Evolutionary conservation across 2,113 vertebrate species (phyloP).

Genomic region (Ptyas mucosa): DNA sequence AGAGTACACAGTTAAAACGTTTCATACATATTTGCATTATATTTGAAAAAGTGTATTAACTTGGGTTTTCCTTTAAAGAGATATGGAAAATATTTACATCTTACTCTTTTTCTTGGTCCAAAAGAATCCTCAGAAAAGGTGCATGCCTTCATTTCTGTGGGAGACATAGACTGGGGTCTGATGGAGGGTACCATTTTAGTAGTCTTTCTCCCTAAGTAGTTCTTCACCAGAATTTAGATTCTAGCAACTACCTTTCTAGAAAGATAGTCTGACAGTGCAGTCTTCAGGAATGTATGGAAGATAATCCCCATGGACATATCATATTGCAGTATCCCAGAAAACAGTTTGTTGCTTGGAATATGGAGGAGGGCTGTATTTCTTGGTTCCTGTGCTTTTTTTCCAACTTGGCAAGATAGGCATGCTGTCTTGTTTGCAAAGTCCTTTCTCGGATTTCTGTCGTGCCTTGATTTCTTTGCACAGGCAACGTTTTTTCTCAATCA

Average conservation of each 20-base stretch:
- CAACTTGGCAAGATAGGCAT: slow-evolving; percentile 94
- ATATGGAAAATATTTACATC: slow-evolving; percentile 76
- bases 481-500: slow-evolving; percentile 94
- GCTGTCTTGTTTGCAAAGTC: slow-evolving; percentile 94
- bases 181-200: slow-evolving; percentile 63
- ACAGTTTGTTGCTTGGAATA: slow-evolving; percentile 88
- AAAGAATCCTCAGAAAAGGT: slow-evolving; percentile 72
- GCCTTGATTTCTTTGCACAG: slow-evolving; percentile 95
- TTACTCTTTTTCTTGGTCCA: slow-evolving; percentile 71
- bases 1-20: slow-evolving; percentile 75
- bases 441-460: slow-evolving; percentile 88
- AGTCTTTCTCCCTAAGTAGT: slow-evolving; percentile 53
- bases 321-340: slow-evolving; percentile 97
- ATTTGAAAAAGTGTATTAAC: slow-evolving; percentile 64
- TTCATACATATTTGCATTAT: slow-evolving; percentile 70
- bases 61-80: slow-evolving; percentile 62
- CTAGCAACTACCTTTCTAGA: slow-evolving; percentile 51
- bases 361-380: slow-evolving; percentile 91
- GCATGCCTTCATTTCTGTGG: slow-evolving; percentile 60
- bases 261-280: slow-evolving; percentile 49
- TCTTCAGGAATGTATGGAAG: slow-evolving; percentile 31
- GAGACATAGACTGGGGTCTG: slow-evolving; percentile 59
- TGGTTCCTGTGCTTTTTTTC: slow-evolving; percentile 85
- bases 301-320: slow-evolving; percentile 56
- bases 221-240: slow-evolving; percentile 50